Conservation (phyloP, 1,140 invertebrate species). For the Nomia melanderi region DNA sequence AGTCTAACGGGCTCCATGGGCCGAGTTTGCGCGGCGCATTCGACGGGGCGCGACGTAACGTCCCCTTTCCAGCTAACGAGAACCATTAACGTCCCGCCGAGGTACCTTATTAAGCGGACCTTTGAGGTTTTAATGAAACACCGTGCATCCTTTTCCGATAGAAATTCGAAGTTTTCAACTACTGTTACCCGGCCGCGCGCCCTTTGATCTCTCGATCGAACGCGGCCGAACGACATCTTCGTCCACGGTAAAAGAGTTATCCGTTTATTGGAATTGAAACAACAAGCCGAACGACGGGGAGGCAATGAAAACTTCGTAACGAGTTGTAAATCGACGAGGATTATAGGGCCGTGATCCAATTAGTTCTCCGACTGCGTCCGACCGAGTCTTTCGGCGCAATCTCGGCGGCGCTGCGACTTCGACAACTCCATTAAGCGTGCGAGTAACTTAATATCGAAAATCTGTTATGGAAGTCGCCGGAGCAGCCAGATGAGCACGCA, state of each 20-base stretch:
- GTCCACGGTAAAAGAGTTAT: not conserved
- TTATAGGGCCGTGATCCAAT: not conserved
- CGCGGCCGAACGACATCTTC: not conserved
- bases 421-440: too few species aligned
- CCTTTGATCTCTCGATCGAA: not conserved
- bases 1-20: constrained; percentile 18
- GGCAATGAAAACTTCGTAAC: not conserved
- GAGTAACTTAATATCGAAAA: too few species aligned
- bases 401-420: too few species aligned
- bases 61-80: constrained; percentile 10
- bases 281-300: not conserved
- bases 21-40: constrained; percentile 10
- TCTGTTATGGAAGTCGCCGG: not conserved
- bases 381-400: too few species aligned
- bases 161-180: constrained; percentile 17
- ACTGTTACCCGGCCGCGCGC: too few species aligned
- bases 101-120: constrained; percentile 28
- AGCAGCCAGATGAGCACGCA: not conserved
- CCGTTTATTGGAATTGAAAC: not conserved
- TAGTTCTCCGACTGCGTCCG: too few species aligned
- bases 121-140: constrained; percentile 33
- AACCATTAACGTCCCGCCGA: not conserved
- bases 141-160: not conserved
- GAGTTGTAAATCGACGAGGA: not conserved
- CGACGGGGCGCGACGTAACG: not conserved